Percentiles rank a stretch among this genome's conserved stretches.
phyloP scores from a whole-genome alignment of 2,888 invertebrate species.

The Rosalia funebris region DNA sequence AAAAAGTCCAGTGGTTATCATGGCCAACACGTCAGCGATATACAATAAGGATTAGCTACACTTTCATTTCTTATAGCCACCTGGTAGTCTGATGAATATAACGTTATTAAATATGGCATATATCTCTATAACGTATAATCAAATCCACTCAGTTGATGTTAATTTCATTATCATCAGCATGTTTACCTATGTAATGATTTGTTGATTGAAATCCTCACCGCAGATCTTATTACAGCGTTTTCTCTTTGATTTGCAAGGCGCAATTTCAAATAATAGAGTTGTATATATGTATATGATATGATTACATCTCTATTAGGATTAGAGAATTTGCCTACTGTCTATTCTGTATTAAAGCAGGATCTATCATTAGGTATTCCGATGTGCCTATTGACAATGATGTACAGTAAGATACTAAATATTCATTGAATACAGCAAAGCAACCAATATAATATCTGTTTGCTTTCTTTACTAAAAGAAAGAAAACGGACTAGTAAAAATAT shows the following conservation, averaged over 20 bases:
- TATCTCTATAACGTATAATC: conserved; percentile 21
- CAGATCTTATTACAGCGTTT: not conserved
- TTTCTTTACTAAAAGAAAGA: too few species aligned
- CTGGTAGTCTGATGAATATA: conserved; percentile 11
- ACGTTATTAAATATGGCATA: conserved; percentile 21
- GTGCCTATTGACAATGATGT: too few species aligned
- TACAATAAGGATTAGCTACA: conserved; percentile 22
- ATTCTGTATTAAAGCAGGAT: too few species aligned
- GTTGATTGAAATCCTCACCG: conserved; percentile 13
- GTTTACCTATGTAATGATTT: conserved; percentile 4
- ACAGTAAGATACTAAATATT: too few species aligned
- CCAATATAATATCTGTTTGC: too few species aligned
- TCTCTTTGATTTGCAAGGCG: not conserved
- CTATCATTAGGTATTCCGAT: too few species aligned
- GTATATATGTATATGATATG: too few species aligned
- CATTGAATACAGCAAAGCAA: too few species aligned
- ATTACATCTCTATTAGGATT: too few species aligned
- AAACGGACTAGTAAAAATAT: too few species aligned
- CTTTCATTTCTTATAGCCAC: conserved; percentile 19
- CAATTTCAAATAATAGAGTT: not conserved
- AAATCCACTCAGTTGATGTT: not conserved
- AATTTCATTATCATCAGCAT: conserved; percentile 9
- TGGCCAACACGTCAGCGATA: conserved; percentile 24
- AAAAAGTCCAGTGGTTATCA: conserved; percentile 23
- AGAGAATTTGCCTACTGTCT: too few species aligned